Evolutionary conservation across 53 echinoderm and acorn worm species (phyloP), one percentile per base, ranked within the genome.

Genomic region (Apostichopus leukothele): DNA sequence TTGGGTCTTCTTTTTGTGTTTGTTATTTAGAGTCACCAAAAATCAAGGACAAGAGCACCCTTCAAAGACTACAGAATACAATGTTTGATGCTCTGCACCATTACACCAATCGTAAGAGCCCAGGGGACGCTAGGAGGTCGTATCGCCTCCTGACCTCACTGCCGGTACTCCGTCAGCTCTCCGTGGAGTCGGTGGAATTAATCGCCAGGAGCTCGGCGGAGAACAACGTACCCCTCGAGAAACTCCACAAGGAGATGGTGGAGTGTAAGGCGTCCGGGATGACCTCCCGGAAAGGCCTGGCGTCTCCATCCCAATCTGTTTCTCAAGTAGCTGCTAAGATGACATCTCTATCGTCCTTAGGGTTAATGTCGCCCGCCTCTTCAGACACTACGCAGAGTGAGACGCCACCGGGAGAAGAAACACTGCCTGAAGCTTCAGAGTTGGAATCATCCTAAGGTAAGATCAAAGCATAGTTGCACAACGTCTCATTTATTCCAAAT

Each of bases 141-240:
- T 93, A 92, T 83, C 95, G 90, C 53, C 93, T 95, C 57, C 93
- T 95, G 18, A 92, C 88, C 25, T 63, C 92, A 23, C 92, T 95
- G 68, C 96, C 94, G 4, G 89, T 93, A 22, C 80, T 94, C 19
- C 85, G 85, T 3, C 85, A 85, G 85, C 25, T 85, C 13, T 59
- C 85, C 1, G 53, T 59, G 10, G 90, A 83, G 11, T 86, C 90
- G 5, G 86, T 90, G 26, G 76, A 90, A 16, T 75, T 86, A 18
- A 16, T 90, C 0, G 75, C 76, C 54, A 57, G 76, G 61, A 74
- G 76, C 84, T 86, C 77, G n/a, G 76, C 76, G 5, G 84, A 90
- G 50, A 86, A 86, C 59, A 83, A 90, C 20, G 61, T 90, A 75
- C 90, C 90, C n/a, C 26, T 90, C 50, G 76, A 86, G 20, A 76